Evolutionary conservation across 23 tunicate genomes (phyloP).

Genomic region (Ciona savignyi): DNA sequence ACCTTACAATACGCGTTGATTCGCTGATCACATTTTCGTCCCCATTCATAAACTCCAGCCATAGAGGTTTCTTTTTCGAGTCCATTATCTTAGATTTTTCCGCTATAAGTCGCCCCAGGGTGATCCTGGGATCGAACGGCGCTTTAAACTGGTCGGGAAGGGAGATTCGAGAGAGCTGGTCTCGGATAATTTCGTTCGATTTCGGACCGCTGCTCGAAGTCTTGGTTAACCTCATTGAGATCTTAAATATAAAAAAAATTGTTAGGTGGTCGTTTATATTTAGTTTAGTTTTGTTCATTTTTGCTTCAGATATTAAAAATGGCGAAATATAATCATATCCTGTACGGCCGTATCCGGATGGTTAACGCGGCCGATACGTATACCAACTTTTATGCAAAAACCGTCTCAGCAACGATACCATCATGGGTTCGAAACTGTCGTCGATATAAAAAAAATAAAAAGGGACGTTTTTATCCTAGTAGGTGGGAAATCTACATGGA

Average conservation of each 20-base stretch:
- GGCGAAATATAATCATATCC: too few relatives aligned
- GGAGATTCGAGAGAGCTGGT: conserved; percentile 20
- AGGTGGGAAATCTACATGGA: too few relatives aligned
- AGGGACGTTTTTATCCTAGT: too few relatives aligned
- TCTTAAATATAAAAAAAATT: conserved; percentile 4
- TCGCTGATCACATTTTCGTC: conserved; percentile 42
- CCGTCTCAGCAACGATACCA: too few relatives aligned
- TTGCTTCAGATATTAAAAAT: too few relatives aligned
- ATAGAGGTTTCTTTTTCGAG: conserved; percentile 80
- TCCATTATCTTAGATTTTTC: conserved; percentile 82
- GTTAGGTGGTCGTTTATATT: too few relatives aligned
- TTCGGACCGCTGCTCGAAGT: conserved; percentile 36
- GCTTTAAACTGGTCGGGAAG: conserved; percentile 75
- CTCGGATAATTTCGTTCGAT: conserved; percentile 26
- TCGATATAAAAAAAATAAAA: too few relatives aligned
- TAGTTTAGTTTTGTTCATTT: too few relatives aligned
- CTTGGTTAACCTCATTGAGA: conserved; percentile 14
- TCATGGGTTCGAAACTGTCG: too few relatives aligned
- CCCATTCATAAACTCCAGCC: conserved; percentile 84
- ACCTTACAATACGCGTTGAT: conserved; percentile 29
- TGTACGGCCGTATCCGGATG: too few relatives aligned
- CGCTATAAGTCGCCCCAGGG: conserved; percentile 45
- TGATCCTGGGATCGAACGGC: conserved; percentile 78
- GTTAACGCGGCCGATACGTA: too few relatives aligned
- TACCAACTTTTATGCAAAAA: too few relatives aligned